Base-by-base conservation (phyloP, 2,888 invertebrate genomes). In the Minunthozetes semirufus region DNA sequence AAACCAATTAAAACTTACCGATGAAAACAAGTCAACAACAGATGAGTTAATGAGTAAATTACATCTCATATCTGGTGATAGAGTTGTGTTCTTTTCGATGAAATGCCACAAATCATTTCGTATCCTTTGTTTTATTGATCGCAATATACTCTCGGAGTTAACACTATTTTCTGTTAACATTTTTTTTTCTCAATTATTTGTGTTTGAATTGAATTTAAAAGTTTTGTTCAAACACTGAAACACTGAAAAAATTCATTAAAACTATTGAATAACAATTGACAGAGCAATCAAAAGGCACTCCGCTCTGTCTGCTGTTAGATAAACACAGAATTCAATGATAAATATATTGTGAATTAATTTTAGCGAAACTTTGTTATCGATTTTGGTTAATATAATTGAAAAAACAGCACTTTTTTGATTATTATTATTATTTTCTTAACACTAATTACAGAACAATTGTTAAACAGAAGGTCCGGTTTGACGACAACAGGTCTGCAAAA, bases 381-480 rank as follows among this genome's bases (percentile, higher is more conserved):
- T 42, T 13, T 42, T 9, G 1, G 53, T 53, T 53, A 11, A 46
- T 25, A 5, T n/a, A 53, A n/a, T 3, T 1, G 1, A n/a, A 25
- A 19, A 53, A 53, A 53, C n/a, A 53, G 19, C 19, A 53, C n/a
- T 22, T 6, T 19, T n/a, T n/a, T 50, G 50, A 53, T 6, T 53
- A 19, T 5, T 25, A 25, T 22, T 19, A 25, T 53, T 25, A 25
- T 53, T 53, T 2, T 53, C 19, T 9, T 33, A 33, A 33, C 33
- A 50, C 3, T 50, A 33, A 33, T 33, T 33, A 33, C 8, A 8
- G 33, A 33, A 11, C 13, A 11, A 17, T 61, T 19, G 27, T 61
- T 27, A 27, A 25, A 63, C 3, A 63, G 63, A 63, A 63, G 63
- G 63, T 63, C 63, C 33, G 17, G 63, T 63, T 63, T 66, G 15